These are phyloP conservation scores for Andrena camellia DNA, from an alignment of 2,888 invertebrate species.

Conservation along the genomic window DNA sequence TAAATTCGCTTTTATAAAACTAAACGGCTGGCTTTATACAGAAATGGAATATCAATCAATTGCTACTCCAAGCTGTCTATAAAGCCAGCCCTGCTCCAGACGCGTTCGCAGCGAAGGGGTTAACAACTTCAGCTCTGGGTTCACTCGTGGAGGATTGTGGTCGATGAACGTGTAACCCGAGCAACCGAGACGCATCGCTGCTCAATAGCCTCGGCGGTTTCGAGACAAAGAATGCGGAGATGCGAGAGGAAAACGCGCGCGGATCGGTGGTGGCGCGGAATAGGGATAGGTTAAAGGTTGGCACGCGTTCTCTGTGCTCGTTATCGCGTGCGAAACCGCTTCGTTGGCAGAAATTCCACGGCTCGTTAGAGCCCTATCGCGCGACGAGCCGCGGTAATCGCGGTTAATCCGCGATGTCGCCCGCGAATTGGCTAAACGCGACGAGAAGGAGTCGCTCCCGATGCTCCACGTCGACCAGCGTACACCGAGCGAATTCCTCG, in stretches of 20 bases:
- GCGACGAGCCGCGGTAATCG: constrained; percentile 34
- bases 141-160: background rate
- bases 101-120: background rate
- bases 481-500: too few species aligned
- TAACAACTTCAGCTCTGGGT: background rate
- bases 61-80: too few species aligned
- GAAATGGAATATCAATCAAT: too few species aligned
- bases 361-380: constrained; percentile 49
- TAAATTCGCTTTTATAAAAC: too few species aligned
- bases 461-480: too few species aligned
- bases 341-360: constrained; percentile 37
- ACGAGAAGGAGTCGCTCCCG: too few species aligned
- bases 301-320: constrained; percentile 5
- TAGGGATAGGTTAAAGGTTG: constrained; percentile 21
- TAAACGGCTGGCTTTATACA: too few species aligned
- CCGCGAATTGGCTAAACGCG: constrained; percentile 5
- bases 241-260: background rate
- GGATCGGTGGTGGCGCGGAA: background rate
- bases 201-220: background rate
- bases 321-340: constrained; percentile 12
- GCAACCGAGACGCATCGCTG: background rate
- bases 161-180: background rate
- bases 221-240: background rate
- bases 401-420: constrained; percentile 53
- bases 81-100: too few species aligned